phyloP scores from a whole-genome alignment of 1,140 invertebrate genomes.

The Meloidogyne hapla region DNA sequence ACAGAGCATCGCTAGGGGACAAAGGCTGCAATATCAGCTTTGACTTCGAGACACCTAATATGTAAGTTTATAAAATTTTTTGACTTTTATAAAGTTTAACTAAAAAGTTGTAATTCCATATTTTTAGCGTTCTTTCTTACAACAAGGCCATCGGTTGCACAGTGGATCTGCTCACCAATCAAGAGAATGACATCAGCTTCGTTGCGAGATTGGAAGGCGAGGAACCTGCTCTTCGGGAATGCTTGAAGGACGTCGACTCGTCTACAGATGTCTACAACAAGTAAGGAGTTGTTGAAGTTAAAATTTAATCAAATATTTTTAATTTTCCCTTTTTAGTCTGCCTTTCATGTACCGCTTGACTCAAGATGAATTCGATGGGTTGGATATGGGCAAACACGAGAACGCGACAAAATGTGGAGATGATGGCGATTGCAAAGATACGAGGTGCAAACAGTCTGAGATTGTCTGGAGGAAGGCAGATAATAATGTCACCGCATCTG shows the following conservation, averaged over 20 bases:
- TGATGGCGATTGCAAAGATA: background rate
- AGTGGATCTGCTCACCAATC: background rate
- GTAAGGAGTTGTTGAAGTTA: background rate
- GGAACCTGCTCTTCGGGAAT: no score
- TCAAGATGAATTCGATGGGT: background rate
- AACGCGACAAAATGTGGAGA: background rate
- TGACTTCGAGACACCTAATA: constrained; percentile 12
- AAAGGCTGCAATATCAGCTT: background rate
- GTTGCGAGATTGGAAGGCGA: background rate
- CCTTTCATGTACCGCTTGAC: background rate
- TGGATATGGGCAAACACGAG: background rate
- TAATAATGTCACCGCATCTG: background rate
- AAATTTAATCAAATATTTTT: background rate
- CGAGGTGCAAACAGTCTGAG: background rate
- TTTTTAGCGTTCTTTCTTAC: background rate
- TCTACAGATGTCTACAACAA: background rate
- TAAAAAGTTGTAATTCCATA: background rate
- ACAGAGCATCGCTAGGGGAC: background rate
- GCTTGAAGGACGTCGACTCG: background rate
- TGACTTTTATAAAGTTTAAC: background rate
- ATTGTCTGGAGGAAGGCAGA: background rate
- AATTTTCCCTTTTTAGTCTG: background rate
- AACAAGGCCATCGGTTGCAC: background rate
- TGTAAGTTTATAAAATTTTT: background rate
- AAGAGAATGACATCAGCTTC: background rate